Evolutionary conservation across 2,113 vertebrate species (phyloP).

Genomic region (Tachuris rubrigastra): DNA sequence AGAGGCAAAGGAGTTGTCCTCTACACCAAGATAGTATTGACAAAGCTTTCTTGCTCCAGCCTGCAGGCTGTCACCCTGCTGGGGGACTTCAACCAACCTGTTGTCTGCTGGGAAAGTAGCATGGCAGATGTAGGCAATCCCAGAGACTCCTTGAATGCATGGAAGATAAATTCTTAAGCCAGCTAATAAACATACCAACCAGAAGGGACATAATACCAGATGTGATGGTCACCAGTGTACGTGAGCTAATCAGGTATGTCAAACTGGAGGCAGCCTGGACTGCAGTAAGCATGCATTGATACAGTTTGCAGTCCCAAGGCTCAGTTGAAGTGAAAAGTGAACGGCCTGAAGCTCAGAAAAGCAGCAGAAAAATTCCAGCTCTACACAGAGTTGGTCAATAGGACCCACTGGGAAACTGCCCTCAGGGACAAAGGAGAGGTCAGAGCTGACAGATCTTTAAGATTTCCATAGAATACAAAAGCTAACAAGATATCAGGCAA

Average conservation of each 20-base stretch:
- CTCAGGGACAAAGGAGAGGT: not conserved
- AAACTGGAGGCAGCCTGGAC: not conserved
- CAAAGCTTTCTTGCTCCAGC: not conserved
- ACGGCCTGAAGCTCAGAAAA: not conserved
- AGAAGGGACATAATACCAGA: no score
- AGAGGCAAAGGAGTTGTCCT: not conserved
- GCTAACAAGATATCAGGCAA: not conserved
- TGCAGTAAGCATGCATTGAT: not conserved
- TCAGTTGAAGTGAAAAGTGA: not conserved
- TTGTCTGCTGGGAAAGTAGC: accelerated
- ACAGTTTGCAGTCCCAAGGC: not conserved
- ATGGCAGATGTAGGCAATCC: not conserved
- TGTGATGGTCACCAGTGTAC: not conserved
- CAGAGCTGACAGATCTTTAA: not conserved
- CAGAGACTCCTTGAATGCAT: no score
- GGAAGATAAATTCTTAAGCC: not conserved
- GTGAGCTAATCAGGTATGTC: not conserved
- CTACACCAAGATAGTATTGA: not conserved
- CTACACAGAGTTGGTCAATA: not conserved
- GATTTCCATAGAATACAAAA: not conserved
- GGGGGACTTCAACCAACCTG: not conserved
- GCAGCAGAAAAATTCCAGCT: not conserved
- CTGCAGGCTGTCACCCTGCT: not conserved
- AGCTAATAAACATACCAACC: not conserved
- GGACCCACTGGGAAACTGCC: not conserved